A percentile compares a stretch with the other conserved stretches of the same genome.
Evolutionary conservation across 2,797 vertebrate genomes (phyloP).

Genomic region (Myiotriccus ornatus): DNA sequence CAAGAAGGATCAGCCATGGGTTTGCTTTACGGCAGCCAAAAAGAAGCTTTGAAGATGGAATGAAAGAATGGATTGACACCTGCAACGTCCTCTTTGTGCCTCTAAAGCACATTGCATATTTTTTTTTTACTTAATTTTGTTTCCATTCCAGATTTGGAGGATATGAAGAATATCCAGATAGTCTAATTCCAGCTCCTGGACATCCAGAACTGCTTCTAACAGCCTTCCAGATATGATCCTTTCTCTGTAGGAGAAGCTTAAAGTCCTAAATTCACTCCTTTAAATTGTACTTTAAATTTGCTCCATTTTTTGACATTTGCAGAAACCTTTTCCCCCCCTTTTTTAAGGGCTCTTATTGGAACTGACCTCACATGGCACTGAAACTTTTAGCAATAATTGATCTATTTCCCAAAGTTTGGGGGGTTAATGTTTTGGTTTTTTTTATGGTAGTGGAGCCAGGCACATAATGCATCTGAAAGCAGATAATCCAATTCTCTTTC

Average conservation of each 20-base stretch:
- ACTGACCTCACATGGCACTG: neutral
- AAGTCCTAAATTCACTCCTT: neutral
- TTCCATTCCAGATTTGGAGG: neutral
- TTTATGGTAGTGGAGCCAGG: neutral
- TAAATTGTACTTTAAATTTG: neutral
- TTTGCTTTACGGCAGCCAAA: no score
- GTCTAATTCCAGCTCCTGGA: neutral
- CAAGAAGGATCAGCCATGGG: no score
- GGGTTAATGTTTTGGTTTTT: neutral
- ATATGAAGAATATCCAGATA: neutral
- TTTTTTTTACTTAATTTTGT: neutral
- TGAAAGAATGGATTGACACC: no score
- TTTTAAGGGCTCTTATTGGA: neutral
- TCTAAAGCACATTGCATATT: no score
- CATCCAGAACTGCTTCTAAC: neutral
- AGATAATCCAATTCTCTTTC: slow-evolving; percentile 14
- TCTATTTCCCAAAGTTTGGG: neutral
- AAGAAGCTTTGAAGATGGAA: no score
- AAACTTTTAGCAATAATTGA: neutral
- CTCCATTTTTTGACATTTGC: neutral
- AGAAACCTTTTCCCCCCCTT: neutral
- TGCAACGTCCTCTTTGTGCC: no score
- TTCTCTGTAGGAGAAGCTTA: neutral
- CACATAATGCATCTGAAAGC: neutral
- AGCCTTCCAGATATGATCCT: no score